Conservation (phyloP, 2,888 invertebrate species). For the Cosmopolites sordidus region DNA sequence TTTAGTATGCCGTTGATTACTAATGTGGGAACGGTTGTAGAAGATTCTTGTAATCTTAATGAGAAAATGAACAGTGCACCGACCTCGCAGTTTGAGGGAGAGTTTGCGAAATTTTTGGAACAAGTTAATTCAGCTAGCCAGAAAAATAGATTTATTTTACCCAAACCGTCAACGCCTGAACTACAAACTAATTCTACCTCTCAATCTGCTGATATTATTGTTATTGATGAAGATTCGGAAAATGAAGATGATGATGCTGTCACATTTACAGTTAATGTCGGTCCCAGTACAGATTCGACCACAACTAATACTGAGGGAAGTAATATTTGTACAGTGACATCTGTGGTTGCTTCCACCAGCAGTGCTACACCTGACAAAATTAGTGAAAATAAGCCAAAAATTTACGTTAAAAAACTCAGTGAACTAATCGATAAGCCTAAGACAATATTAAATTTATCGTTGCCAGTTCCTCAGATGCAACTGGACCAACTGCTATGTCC, state of each 20-base stretch:
- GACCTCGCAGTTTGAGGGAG: conserved; percentile 10
- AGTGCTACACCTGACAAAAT: neutral
- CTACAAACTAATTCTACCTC: neutral
- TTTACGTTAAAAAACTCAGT: conserved; percentile 21
- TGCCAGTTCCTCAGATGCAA: too few species aligned
- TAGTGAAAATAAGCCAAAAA: conserved; percentile 16
- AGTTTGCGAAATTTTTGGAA: conserved; percentile 15
- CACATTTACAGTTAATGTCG: neutral
- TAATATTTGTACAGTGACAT: too few species aligned
- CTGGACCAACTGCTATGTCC: neutral
- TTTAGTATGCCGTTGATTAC: conserved; percentile 7
- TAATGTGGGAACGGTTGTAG: conserved; percentile 4
- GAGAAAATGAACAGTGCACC: conserved; percentile 8
- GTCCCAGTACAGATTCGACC: too few species aligned
- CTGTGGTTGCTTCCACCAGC: too few species aligned
- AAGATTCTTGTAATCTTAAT: conserved; percentile 2
- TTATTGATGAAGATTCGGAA: conserved; percentile 7
- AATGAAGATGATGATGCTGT: neutral
- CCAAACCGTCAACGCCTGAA: too few species aligned
- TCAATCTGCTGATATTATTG: conserved; percentile 1
- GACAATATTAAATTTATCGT: too few species aligned
- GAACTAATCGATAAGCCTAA: conserved; percentile 8
- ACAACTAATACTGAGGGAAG: too few species aligned
- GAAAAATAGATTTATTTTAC: too few species aligned
- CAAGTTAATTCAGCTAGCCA: neutral